Evolutionary conservation across 2,888 invertebrate species (phyloP), one percentile per base, ranked within the genome.

Genomic region (Atherix ibis): DNA sequence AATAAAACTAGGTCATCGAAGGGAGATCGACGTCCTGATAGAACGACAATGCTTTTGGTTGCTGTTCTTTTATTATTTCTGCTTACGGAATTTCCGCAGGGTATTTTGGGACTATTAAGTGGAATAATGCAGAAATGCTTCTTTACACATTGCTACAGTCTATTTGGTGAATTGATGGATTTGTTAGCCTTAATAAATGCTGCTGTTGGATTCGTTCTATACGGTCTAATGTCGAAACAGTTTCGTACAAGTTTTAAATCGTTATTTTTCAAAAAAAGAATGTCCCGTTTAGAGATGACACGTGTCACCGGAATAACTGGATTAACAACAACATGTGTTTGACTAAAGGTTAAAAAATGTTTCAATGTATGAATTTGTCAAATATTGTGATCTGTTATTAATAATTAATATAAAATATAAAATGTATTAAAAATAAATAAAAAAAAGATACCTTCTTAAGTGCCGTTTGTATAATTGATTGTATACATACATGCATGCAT

Each of bases 191-290:
- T 94, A 37, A 64, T 88, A 46, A 94, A 92, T 58, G 87, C 89
- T 6, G 83, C 88, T 1, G 82, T 92, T 38, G 94, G 91, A 60
- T 94, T 94, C 52, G 79, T 92, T 35, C 67, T 94, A 27, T 94
- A 92, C 56, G 92, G 91, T 51, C 71, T 83, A 34, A 92, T 94
- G 92, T 89, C 88, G 40, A 71, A 83, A 41, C 91, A 91, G 67
- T 94, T 94, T 58, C 70, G 94, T 12, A 73, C 72, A 45, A 81
- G 81, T 2, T 85, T 91, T 32, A 52, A 58, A 18, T 55, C 59
- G 8, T 34, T 61, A 15, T 91, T 91, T 58, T 71, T 85, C 50
- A 66, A 82, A 39, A 78, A 79, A 49, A 65, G 81, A 36, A 77
- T 53, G 29, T 50, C 52, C 36, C 49, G 51, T 43, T 46, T 51